Conservation (phyloP, 2,888 invertebrate species). For the Deladenus siricidicola region DNA sequence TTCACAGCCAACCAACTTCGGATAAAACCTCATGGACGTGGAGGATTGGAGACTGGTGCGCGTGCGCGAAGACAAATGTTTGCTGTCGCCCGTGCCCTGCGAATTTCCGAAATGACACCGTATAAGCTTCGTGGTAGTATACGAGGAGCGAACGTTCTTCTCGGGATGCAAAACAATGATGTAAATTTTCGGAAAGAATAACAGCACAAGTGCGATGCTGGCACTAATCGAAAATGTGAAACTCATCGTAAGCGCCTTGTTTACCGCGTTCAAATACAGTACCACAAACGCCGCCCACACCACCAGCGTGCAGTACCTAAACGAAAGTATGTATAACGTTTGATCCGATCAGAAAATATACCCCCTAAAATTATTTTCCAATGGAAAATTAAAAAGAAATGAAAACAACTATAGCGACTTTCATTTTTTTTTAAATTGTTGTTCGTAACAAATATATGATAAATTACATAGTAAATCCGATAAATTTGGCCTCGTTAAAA, state of each 20-base stretch:
- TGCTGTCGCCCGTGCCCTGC: constrained; percentile 42
- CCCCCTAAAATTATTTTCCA: too few species aligned
- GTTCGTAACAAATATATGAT: too few species aligned
- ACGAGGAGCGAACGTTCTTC: constrained; percentile 68
- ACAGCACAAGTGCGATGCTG: constrained; percentile 66
- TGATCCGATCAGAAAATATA: too few species aligned
- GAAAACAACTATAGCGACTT: too few species aligned
- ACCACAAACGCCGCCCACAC: constrained; percentile 94
- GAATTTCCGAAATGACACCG: constrained; percentile 56
- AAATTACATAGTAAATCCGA: constrained; percentile 94
- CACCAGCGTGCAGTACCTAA: constrained; percentile 51
- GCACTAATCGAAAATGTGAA: constrained; percentile 69
- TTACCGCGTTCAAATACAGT: constrained; percentile 77
- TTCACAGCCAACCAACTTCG: not conserved
- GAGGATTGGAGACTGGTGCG: constrained; percentile 44
- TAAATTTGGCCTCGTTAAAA: constrained; percentile 71
- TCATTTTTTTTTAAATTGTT: too few species aligned
- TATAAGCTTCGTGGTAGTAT: constrained; percentile 68
- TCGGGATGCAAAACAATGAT: constrained; percentile 69
- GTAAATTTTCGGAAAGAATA: constrained; percentile 71
- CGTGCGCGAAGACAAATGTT: constrained; percentile 42
- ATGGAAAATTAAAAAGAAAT: too few species aligned
- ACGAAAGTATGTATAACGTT: too few species aligned
- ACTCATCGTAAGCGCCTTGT: constrained; percentile 59
- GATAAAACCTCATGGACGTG: not conserved